Base-by-base conservation (phyloP, 2,113 vertebrate species). In the Lasiurus cinereus region DNA sequence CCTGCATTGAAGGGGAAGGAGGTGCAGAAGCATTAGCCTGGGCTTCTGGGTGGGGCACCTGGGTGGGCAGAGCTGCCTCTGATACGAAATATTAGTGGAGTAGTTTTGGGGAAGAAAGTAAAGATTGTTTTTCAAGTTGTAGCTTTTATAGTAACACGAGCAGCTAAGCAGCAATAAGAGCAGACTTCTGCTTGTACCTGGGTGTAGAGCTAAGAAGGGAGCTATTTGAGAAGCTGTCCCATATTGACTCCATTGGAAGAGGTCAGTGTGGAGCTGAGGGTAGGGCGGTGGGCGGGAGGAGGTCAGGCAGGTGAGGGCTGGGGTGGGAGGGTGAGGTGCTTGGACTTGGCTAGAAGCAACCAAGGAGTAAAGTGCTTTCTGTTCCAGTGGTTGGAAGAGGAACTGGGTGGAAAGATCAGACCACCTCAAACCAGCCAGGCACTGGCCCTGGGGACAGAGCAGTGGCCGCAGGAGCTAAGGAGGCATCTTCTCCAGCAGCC, bases 21-120 rank as follows among this genome's bases (percentile, higher is more conserved):
- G 33, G 1, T 50, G 50, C 50, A 8, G 10, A 39, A 29, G 73
- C 27, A 2, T 31, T 5, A 4, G 15, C 27, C 46, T 54, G 36
- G 48, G n/a, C 15, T 3, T 21, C 62, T 12, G 8, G 48, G 50
- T 39, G 43, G 52, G 48, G 67, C 22, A 12, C 48, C 79, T 16
- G 11, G 64, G 36, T 1, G n/a, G 76, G 6, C 54, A 19, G 50
- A 11, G 48, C 36, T 2, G 14, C 12, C 24, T 12, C n/a, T 8
- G 6, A 10, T 29, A 14, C 43, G 72, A 24, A 3, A 10, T 16
- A 1, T 0, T 2, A 16, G 15, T 0, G 56, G 8, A 11, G 31
- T 7, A 1, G 31, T 39, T 62, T 24, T 7, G 31, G 22, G 56
- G 31, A 36, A 50, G 56, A 13, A 8, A 6, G 8, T 5, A 4